A percentile compares a stretch with the other conserved stretches of the same genome.
phyloP scores from a whole-genome alignment of 2,888 invertebrate species.

The Philhelius pedissequus region DNA sequence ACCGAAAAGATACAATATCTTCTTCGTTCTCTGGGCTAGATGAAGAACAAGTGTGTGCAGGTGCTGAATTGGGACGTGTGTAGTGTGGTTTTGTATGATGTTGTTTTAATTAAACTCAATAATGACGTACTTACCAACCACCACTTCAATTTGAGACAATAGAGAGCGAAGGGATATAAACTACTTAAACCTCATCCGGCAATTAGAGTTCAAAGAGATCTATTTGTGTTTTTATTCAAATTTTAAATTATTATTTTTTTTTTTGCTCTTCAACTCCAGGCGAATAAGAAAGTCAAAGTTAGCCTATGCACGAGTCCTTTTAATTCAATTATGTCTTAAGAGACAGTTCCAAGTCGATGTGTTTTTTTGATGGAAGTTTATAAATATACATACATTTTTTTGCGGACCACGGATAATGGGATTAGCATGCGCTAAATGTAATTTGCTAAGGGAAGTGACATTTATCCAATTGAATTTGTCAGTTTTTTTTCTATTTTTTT shows the following conservation, averaged over 20 bases:
- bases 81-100: background rate
- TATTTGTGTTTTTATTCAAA: slow-evolving; percentile 5
- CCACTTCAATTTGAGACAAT: slow-evolving; percentile 46
- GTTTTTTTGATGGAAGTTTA: slow-evolving; percentile 3
- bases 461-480: slow-evolving; percentile 21
- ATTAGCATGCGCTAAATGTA: slow-evolving; percentile 31
- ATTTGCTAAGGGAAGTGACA: slow-evolving; percentile 16
- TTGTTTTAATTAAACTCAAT: slow-evolving; percentile 47
- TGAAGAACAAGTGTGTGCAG: background rate
- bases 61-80: background rate
- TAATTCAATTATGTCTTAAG: slow-evolving; percentile 47
- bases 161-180: slow-evolving; percentile 14
- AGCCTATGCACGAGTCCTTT: slow-evolving; percentile 26
- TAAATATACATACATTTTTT: background rate
- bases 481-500: background rate
- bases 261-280: background rate
- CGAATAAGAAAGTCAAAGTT: background rate
- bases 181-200: slow-evolving; percentile 45
- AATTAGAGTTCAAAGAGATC: background rate
- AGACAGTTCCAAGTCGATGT: slow-evolving; percentile 13
- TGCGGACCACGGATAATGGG: slow-evolving; percentile 1
- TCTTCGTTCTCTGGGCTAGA: background rate
- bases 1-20: slow-evolving; percentile 10
- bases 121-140: too few relatives aligned
- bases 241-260: background rate